These are phyloP conservation scores for Pristionchus exspectatus DNA, from an alignment of 2,888 invertebrate genomes.

Conservation along the genomic window DNA sequence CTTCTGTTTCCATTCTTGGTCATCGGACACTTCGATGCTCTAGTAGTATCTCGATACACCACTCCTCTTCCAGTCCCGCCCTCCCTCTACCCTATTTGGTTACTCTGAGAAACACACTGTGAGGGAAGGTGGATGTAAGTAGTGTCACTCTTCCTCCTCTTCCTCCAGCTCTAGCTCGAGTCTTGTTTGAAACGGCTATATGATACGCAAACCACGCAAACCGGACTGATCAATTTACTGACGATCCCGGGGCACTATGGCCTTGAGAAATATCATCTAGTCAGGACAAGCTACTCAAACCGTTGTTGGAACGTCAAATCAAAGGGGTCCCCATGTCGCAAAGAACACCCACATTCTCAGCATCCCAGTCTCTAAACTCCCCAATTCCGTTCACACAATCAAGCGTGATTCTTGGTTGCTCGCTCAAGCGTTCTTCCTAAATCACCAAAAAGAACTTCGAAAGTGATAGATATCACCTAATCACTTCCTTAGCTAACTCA, in stretches of 20 bases:
- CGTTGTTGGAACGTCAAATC: neutral
- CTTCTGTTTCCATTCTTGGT: constrained; percentile 29
- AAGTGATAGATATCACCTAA: neutral
- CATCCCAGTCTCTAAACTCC: neutral
- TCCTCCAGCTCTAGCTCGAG: neutral
- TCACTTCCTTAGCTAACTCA: neutral
- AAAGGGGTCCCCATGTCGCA: neutral
- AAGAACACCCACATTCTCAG: neutral
- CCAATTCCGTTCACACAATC: neutral
- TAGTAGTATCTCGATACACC: constrained; percentile 31
- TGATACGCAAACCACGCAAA: constrained; percentile 14
- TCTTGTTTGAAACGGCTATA: neutral
- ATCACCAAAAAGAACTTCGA: neutral
- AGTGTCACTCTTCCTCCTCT: constrained; percentile 12
- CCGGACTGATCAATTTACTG: neutral
- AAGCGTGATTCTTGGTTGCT: neutral
- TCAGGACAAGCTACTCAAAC: neutral
- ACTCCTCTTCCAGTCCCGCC: neutral
- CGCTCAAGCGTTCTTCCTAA: constrained; percentile 13
- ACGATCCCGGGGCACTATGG: neutral
- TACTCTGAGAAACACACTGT: constrained; percentile 32
- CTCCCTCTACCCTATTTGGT: neutral
- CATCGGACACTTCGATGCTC: constrained; percentile 4
- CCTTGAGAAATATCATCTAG: neutral
- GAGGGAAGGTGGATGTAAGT: neutral